Conservation (phyloP, 2,113 vertebrate species). For the Aix galericulata region DNA sequence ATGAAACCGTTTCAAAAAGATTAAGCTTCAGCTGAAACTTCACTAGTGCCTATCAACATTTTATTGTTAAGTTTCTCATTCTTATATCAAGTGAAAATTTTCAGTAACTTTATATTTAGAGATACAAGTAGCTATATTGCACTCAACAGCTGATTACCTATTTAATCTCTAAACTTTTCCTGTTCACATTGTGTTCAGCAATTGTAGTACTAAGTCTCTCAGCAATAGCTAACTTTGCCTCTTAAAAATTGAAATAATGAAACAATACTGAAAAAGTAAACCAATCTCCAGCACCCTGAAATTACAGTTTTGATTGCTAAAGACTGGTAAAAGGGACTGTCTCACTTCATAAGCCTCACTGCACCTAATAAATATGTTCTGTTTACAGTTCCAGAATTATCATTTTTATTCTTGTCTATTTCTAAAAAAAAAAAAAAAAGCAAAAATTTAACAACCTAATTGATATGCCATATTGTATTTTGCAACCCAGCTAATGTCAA, state of each 20-base stretch:
- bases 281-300: background rate
- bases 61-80: background rate
- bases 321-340: background rate
- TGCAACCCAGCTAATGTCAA: background rate
- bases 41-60: background rate
- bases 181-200: background rate
- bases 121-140: background rate
- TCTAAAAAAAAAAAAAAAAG: slow-evolving; percentile 30
- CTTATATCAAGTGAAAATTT: background rate
- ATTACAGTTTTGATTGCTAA: background rate
- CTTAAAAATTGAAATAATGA: background rate
- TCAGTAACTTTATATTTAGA: background rate
- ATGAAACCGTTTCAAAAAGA: background rate
- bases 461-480: background rate
- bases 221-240: background rate
- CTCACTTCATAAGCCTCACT: slow-evolving; percentile 10
- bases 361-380: slow-evolving; percentile 24
- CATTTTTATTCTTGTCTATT: background rate
- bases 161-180: background rate
- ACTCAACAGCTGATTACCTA: background rate
- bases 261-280: background rate
- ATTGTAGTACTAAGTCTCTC: background rate
- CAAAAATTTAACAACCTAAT: background rate
- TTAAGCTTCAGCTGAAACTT: background rate
- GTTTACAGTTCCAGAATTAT: slow-evolving; percentile 3